These are phyloP conservation scores for Ailurus styani DNA, from an alignment of 2,113 vertebrate genomes.

Conservation along the genomic window DNA sequence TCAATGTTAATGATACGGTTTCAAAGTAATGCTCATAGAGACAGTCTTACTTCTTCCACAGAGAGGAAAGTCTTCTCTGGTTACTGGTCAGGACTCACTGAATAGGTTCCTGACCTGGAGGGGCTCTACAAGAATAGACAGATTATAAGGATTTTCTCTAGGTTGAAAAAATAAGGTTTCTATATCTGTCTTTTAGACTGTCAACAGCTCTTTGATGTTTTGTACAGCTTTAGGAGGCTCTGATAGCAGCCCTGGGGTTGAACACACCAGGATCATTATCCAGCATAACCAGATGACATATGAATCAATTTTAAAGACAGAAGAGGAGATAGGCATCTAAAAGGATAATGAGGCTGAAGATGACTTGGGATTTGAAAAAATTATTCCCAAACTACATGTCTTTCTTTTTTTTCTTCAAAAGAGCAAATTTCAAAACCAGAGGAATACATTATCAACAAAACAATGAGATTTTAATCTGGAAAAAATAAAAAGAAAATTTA, in stretches of 20 bases:
- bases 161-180: conserved; percentile 51
- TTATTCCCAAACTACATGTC: background rate
- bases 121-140: conserved; percentile 12
- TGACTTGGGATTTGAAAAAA: conserved; percentile 31
- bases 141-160: conserved; percentile 56
- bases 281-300: conserved; percentile 61
- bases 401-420: background rate
- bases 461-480: background rate
- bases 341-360: conserved; percentile 49
- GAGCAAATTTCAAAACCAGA: conserved; percentile 17
- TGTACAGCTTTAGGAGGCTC: conserved; percentile 44
- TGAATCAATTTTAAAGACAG: conserved; percentile 66
- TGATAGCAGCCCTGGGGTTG: conserved; percentile 34
- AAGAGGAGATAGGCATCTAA: conserved; percentile 55
- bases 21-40: conserved; percentile 21
- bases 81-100: conserved; percentile 26
- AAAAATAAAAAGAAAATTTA: conserved; percentile 37
- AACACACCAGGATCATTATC: conserved; percentile 53
- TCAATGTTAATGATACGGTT: conserved; percentile 35
- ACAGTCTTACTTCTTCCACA: conserved; percentile 35
- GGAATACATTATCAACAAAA: conserved; percentile 15
- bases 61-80: conserved; percentile 12
- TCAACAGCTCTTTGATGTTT: conserved; percentile 71
- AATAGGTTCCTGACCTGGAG: conserved; percentile 40
- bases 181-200: conserved; percentile 54